Conservation (phyloP, 1,140 invertebrate species). For the Vanessa tameamea region DNA sequence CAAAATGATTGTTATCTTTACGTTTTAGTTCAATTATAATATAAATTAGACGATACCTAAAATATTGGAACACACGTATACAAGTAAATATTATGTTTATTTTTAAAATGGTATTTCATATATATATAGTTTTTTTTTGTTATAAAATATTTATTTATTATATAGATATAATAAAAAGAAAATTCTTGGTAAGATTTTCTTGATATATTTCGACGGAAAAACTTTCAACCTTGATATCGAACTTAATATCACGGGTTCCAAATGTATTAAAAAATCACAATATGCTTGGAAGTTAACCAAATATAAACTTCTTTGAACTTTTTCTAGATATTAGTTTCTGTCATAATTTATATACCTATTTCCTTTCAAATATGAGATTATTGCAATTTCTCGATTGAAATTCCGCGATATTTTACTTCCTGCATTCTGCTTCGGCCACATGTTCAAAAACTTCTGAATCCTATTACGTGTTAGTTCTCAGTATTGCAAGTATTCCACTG, state of each 20-base stretch:
- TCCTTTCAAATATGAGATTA: constrained; percentile 5
- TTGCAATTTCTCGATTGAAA: constrained; percentile 2
- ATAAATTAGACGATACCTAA: neutral
- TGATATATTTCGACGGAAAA: neutral
- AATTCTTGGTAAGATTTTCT: too few species aligned
- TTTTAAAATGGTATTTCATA: too few species aligned
- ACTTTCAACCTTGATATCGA: neutral
- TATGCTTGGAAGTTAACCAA: constrained; percentile 3
- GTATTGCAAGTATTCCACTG: neutral
- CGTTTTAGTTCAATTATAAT: neutral
- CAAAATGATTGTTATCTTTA: neutral
- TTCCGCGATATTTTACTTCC: neutral
- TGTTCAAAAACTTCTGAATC: neutral
- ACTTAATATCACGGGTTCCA: neutral
- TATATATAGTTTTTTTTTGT: too few species aligned
- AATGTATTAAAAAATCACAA: neutral
- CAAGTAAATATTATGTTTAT: too few species aligned
- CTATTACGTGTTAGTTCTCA: neutral
- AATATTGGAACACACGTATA: too few species aligned
- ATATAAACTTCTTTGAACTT: neutral
- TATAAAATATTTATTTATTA: too few species aligned
- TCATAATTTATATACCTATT: constrained; percentile 1
- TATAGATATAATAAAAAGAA: too few species aligned
- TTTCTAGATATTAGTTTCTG: neutral
- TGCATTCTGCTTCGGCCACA: neutral